Base-by-base conservation (phyloP, 2,888 invertebrate species). In the Dilophus febrilis region DNA sequence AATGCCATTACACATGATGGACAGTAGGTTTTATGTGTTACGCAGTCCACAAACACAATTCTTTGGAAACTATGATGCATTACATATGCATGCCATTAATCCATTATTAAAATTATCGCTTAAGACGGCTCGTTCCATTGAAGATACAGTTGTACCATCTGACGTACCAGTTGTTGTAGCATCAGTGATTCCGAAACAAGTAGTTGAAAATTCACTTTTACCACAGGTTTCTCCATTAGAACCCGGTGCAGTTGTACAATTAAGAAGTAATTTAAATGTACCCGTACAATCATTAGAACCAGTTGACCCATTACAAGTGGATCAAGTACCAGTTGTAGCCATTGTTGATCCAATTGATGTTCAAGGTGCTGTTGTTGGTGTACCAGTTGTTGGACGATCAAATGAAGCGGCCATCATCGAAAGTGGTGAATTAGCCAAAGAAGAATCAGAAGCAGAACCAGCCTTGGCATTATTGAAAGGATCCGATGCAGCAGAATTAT, bases 1-100 rank as follows among this genome's bases (percentile, higher is more conserved):
- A 49, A 45, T 33, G 44, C 42, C 45, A 44, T 46, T 41, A 46
- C 44, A 28, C 38, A 37, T 38, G 11, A 26, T 17, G 6, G 72
- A 71, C 3, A 70, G 71, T 47, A 56, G 70, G 42, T 70, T 70
- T 45, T 74, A 70, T 53, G 67, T 72, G 22, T 61, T 74, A 0
- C 70, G 72, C 47, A 72, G 59, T 48, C n/a, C n/a, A n/a, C 66
- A 60, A 43, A 63, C 64, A 2, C 59, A 68, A 30, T 68, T 62
- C 48, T 58, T 50, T 36, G 56, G 53, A 18, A 52, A 50, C 30
- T 47, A 50, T 32, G 50, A 50, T 35, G 40, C 48, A 11, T 42
- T 51, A 16, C 48, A 46, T 14, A 41, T 45, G 17, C 46, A 50
- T 2, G 17, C 44, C 10, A 10, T 17, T 16, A 47, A 44, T 40